Evolutionary conservation across 2,113 vertebrate species (phyloP).

Genomic region (Dissostichus mawsoni): DNA sequence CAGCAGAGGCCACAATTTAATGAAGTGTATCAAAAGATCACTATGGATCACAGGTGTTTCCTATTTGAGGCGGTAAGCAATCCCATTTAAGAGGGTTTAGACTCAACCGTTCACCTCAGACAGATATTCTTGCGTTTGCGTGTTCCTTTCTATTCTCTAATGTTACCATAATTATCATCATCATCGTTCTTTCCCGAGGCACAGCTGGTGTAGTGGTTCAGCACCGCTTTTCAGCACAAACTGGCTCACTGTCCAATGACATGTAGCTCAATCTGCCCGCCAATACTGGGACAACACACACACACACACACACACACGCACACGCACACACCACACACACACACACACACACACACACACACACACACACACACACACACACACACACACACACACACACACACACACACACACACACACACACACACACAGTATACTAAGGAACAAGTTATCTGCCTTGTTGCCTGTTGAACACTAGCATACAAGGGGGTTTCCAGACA

Average conservation of each 20-base stretch:
- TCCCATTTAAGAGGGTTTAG: conserved; percentile 13
- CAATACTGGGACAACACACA: conserved; percentile 38
- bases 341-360: background rate
- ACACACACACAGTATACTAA: conserved; percentile 12
- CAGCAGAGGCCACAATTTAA: background rate
- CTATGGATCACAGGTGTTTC: conserved; percentile 25
- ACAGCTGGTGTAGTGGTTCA: conserved; percentile 67
- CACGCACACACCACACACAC: background rate
- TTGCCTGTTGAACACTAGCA: conserved; percentile 41
- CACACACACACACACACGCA: conserved; percentile 1
- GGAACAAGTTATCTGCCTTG: conserved; percentile 45
- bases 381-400: too few species aligned
- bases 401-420: background rate
- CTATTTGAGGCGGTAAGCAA: conserved; percentile 9
- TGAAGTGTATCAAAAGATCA: conserved; percentile 15
- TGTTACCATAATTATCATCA: conserved; percentile 21
- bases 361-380: background rate
- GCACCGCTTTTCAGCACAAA: conserved; percentile 60
- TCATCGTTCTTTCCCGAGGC: conserved; percentile 32
- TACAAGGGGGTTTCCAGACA: conserved; percentile 44
- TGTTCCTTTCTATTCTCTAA: background rate
- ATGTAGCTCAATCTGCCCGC: conserved; percentile 62
- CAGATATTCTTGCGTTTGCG: conserved; percentile 7
- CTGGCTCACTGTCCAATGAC: conserved; percentile 66
- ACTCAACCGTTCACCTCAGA: conserved; percentile 3